Conservation (phyloP, 2,888 invertebrate species). For the Ligdia adustata region DNA sequence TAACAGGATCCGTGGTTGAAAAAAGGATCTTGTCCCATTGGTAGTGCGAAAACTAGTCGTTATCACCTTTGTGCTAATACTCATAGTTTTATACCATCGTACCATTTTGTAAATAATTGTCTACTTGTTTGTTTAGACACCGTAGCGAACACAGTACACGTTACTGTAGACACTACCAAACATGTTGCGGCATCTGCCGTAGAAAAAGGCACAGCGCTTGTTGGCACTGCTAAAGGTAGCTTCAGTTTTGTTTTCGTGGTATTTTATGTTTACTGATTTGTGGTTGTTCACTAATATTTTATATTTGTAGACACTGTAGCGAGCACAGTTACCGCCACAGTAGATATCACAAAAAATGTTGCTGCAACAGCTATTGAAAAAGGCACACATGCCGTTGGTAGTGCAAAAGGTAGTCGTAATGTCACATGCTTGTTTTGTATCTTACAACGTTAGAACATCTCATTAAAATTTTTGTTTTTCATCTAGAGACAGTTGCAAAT, state of each 20-base stretch:
- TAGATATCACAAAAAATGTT: conserved; percentile 57
- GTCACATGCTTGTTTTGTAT: no score
- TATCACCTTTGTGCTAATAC: conserved; percentile 6
- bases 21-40: conserved; percentile 3
- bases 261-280: background rate
- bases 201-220: conserved; percentile 48
- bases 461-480: background rate
- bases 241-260: background rate
- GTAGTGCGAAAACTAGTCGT: conserved; percentile 30
- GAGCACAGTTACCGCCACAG: conserved; percentile 47
- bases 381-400: conserved; percentile 50
- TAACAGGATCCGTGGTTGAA: background rate
- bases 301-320: conserved; percentile 31
- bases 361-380: conserved; percentile 54
- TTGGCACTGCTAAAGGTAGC: conserved; percentile 50
- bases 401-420: conserved; percentile 48
- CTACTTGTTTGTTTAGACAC: conserved; percentile 51
- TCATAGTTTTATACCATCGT: background rate
- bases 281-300: background rate
- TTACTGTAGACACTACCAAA: conserved; percentile 56
- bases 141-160: conserved; percentile 45
- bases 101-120: background rate
- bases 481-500: conserved; percentile 45
- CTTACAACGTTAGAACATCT: background rate
- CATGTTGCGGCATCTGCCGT: conserved; percentile 50